These are phyloP conservation scores for Tethea ocularis DNA, from an alignment of 2,888 invertebrate species.

Conservation along the genomic window DNA sequence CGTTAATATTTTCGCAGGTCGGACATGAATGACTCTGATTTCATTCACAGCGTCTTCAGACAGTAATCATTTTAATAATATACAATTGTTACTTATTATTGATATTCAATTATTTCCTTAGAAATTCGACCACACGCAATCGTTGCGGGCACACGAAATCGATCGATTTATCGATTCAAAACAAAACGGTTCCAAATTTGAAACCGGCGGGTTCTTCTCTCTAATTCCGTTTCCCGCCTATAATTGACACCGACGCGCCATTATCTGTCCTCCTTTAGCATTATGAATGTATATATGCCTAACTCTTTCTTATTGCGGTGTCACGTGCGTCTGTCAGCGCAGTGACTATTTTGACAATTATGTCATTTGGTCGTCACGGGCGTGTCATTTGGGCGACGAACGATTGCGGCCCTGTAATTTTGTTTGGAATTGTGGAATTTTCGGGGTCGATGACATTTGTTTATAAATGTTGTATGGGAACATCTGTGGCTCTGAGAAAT, in stretches of 20 bases:
- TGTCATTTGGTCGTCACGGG: conserved; percentile 82
- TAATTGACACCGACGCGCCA: conserved; percentile 81
- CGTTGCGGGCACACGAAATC: conserved; percentile 62
- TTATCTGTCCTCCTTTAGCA: conserved; percentile 51
- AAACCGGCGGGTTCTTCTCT: conserved; percentile 74
- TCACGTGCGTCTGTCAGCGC: conserved; percentile 80
- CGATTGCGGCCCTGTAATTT: conserved; percentile 79
- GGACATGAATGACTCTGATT: conserved; percentile 62
- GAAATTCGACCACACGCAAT: conserved; percentile 80
- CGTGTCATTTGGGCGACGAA: conserved; percentile 81
- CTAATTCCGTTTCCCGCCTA: conserved; percentile 83
- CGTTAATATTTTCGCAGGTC: conserved; percentile 55
- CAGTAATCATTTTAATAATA: conserved; percentile 72
- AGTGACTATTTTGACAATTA: conserved; percentile 83
- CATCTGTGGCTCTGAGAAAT: conserved; percentile 63
- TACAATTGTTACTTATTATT: conserved; percentile 65
- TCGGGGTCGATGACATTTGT: conserved; percentile 70
- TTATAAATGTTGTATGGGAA: conserved; percentile 72
- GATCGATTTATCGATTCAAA: conserved; percentile 82
- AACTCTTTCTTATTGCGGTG: conserved; percentile 61
- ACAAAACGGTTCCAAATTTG: conserved; percentile 82
- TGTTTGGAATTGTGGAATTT: conserved; percentile 75
- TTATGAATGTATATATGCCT: conserved; percentile 24
- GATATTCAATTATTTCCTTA: conserved; percentile 80
- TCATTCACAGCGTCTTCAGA: conserved; percentile 58